Evolutionary conservation across 1,140 invertebrate species (phyloP), one percentile per base, ranked within the genome.

Genomic region (Anoplophora glabripennis): DNA sequence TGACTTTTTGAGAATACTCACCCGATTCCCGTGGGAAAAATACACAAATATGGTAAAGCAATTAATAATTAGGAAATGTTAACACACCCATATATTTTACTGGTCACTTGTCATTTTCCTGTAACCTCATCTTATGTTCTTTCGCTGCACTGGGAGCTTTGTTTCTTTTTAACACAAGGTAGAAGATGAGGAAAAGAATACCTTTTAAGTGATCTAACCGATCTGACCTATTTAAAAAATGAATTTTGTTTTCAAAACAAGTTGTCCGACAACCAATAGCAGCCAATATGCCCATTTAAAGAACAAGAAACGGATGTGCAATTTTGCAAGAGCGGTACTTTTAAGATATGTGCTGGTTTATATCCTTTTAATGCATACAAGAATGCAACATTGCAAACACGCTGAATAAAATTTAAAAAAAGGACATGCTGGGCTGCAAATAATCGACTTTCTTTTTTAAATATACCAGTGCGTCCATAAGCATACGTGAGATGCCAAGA

Each of bases 51-150:
- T 45, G 12, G 17, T 9, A 21, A 18, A 55, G 11, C 10, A 18
- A 53, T 40, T 40, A 17, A 14, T 15, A 41, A 53, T 40, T 40
- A 18, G 7, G 15, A 53, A 40, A 38, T 40, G 15, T 17, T 4
- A 44, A 55, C 53, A 55, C 53, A 44, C 53, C 53, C 53, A 55
- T 17, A 21, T 21, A 44, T 55, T 35, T 33, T n/a, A 33, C 40
- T 41, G 38, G 42, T 18, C 15, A 55, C 52, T 41, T 41, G 21
- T 17, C 40, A 21, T 35, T 44, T 15, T 28, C 11, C 14, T 37
- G 36, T 40, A 55, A 34, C 11, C 17, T 10, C 12, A 7, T 4
- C 11, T 15, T 18, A 18, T 21, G 12, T 17, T 17, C 15, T 15
- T 9, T 40, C 15, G 14, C 40, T 38, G 28, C 14, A n/a, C 28